Evolutionary conservation across 1,140 invertebrate genomes (phyloP), one percentile per base, ranked within the genome.

Genomic region (Brachionus angularis): DNA sequence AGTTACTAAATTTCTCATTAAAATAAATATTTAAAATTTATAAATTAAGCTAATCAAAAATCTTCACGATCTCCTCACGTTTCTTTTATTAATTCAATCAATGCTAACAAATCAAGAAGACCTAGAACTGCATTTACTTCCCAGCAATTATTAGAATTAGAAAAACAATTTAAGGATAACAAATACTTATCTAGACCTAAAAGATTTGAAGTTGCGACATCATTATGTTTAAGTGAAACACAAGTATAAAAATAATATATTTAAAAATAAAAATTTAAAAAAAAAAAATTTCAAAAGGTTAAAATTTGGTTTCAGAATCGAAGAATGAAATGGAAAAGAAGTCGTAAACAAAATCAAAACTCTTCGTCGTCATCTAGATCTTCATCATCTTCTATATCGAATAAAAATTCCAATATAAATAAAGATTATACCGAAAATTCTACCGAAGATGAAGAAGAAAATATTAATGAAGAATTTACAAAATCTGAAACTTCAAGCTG

Each of bases 131-230:
- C 96, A 1, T 98, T 98, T 84, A 98, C 95, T 0, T 94, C 90
- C 12, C 94, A 98, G 80, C 96, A 98, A 79, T 86, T 98, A 21
- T 84, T 98, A 71, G 95, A 98, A 83, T 83, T 98, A 75, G 96
- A 98, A 82, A 91, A 96, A 81, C 94, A 98, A 83, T 98, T 98
- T 83, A 86, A 91, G 55, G 91, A 96, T 84, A 98, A 97, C 84
- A 98, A 98, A 83, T 98, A 98, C 83, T 86, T 98, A 18, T 98
- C 94, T 29, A 85, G 96, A 76, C 96, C 96, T 1, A 97, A 97
- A 83, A 27, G 96, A 77, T 99, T 97, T 79, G 95, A 98, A 84
- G 94, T 99, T 5, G 96, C 96, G 34, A 97, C 94, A 21, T 92
- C 91, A 46, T 82, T 98, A 53, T 93, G 95, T 90, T 85, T 98